Percentiles rank a stretch among this genome's conserved stretches.
Evolutionary conservation across 2,797 vertebrate genomes (phyloP).

Genomic region (Aeoliscus strigatus): DNA sequence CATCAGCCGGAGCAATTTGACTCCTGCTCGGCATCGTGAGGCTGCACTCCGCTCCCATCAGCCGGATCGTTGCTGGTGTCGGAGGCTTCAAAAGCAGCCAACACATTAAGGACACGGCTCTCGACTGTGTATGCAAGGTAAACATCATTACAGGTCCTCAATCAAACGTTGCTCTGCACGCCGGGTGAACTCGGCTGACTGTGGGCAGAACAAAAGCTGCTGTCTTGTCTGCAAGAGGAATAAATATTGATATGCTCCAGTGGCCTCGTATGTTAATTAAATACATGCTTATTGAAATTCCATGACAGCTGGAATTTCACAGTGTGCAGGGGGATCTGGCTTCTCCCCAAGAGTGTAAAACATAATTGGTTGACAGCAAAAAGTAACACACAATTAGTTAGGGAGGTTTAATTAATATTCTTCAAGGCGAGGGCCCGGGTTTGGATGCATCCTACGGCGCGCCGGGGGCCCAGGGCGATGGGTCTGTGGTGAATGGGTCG

Average conservation of each 20-base stretch:
- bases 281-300: conserved; percentile 78
- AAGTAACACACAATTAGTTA: conserved; percentile 76
- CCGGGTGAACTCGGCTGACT: conserved; percentile 42
- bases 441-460: conserved; percentile 48
- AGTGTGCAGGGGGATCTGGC: conserved; percentile 54
- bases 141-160: conserved; percentile 44
- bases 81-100: conserved; percentile 10
- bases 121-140: conserved; percentile 30
- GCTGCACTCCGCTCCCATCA: conserved; percentile 2
- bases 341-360: conserved; percentile 68
- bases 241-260: conserved; percentile 71
- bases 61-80: conserved; percentile 31
- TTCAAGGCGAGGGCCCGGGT: conserved; percentile 55
- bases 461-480: conserved; percentile 34
- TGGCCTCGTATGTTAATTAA: conserved; percentile 76
- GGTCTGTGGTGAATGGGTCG: too few species aligned
- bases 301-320: conserved; percentile 75
- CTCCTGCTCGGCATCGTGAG: conserved; percentile 1
- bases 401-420: conserved; percentile 76
- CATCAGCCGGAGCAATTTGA: conserved; percentile 18
- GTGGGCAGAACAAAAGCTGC: conserved; percentile 47
- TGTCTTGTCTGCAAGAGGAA: conserved; percentile 58
- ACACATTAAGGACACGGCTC: conserved; percentile 26
- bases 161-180: conserved; percentile 38
- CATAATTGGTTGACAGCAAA: conserved; percentile 74